These are phyloP conservation scores for Tretioscincus oriximinensis DNA, from an alignment of 2,113 vertebrate genomes.

Conservation along the genomic window DNA sequence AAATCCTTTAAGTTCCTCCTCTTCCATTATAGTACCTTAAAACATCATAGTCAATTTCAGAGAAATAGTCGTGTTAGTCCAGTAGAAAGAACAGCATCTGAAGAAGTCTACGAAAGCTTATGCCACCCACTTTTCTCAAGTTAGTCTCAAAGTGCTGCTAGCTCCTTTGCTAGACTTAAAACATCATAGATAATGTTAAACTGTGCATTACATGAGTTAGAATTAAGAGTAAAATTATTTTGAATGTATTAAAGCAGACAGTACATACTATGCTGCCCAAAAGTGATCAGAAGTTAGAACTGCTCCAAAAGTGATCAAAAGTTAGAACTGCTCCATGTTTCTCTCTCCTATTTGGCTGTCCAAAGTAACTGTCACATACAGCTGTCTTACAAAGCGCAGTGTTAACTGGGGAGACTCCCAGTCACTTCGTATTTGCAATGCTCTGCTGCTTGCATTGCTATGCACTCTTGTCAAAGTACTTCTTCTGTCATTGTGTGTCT, in stretches of 20 bases:
- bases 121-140: too few relatives aligned
- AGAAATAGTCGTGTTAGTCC: too few relatives aligned
- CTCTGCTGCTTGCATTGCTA: constrained; percentile 10
- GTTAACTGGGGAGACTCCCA: constrained; percentile 15
- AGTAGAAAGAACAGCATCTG: too few relatives aligned
- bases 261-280: too few relatives aligned
- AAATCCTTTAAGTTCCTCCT: not conserved
- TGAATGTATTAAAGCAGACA: not conserved
- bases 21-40: too few relatives aligned
- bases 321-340: not conserved
- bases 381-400: not conserved
- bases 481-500: constrained; percentile 7
- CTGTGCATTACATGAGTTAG: not conserved
- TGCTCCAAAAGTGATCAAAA: not conserved
- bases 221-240: not conserved
- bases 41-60: too few relatives aligned
- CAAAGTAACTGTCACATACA: constrained; percentile 12
- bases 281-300: not conserved
- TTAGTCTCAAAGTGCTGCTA: too few relatives aligned
- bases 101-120: too few relatives aligned
- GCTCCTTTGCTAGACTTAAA: too few relatives aligned
- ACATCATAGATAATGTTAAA: not conserved
- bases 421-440: constrained; percentile 20
- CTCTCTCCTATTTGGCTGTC: not conserved
- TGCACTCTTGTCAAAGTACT: not conserved